These are phyloP conservation scores for Nylanderia fulva DNA, from an alignment of 1,140 invertebrate species.

Conservation along the genomic window DNA sequence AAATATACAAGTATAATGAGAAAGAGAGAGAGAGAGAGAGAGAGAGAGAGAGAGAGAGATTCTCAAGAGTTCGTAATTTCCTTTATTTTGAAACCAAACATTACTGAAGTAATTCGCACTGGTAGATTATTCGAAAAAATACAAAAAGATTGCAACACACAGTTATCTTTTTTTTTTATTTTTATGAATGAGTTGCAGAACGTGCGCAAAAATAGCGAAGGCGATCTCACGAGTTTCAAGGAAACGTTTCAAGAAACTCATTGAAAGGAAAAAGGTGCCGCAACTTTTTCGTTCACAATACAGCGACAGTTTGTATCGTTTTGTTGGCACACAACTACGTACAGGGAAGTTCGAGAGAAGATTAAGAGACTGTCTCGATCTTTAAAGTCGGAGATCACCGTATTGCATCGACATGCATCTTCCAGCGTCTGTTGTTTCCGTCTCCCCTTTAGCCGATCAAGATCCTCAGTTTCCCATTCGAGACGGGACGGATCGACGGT, in stretches of 20 bases:
- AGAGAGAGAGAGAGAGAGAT: conserved; percentile 15
- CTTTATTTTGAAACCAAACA: conserved; percentile 45
- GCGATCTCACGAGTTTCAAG: conserved; percentile 4
- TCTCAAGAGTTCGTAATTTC: conserved; percentile 22
- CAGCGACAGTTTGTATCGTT: neutral
- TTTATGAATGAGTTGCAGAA: neutral
- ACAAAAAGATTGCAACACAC: conserved; percentile 8
- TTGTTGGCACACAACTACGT: neutral
- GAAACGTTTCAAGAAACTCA: neutral
- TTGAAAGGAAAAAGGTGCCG: conserved; percentile 12
- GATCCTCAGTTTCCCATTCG: conserved; percentile 27
- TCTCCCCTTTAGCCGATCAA: conserved; percentile 39
- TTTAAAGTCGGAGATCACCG: neutral
- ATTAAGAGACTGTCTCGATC: neutral
- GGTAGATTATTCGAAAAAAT: conserved; percentile 13
- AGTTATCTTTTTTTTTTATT: neutral
- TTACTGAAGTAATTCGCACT: conserved; percentile 26
- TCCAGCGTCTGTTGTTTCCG: conserved; percentile 26
- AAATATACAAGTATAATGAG: neutral
- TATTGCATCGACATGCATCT: conserved; percentile 10
- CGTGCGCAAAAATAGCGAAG: neutral
- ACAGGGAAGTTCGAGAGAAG: neutral
- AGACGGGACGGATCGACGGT: conserved; percentile 30
- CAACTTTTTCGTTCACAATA: neutral
- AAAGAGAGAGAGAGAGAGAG: neutral